Conservation (phyloP, 1,140 invertebrate species). For the Drosophila sp. region DNA sequence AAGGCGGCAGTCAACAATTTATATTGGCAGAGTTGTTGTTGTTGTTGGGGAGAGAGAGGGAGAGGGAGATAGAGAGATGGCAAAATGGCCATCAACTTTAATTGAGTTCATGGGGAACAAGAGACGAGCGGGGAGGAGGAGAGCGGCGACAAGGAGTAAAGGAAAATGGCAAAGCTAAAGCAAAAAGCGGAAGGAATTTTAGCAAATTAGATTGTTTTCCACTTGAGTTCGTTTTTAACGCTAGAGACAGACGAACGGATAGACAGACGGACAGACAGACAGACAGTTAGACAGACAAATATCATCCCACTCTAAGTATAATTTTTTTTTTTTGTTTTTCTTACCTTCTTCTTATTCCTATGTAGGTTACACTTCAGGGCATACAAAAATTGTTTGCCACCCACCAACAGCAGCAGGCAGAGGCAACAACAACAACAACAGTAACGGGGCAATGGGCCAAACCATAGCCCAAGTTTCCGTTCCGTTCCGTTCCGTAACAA, state of each 20-base stretch:
- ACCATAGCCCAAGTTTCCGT: slow-evolving; percentile 47
- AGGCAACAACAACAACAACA: slow-evolving; percentile 17
- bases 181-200: slow-evolving; percentile 74
- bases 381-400: slow-evolving; percentile 39
- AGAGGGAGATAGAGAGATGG: slow-evolving; percentile 24
- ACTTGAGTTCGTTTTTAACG: slow-evolving; percentile 82
- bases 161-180: slow-evolving; percentile 14
- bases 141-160: not conserved
- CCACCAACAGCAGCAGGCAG: slow-evolving; percentile 26
- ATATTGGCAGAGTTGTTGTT: slow-evolving; percentile 44
- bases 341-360: slow-evolving; percentile 10
- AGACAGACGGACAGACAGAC: slow-evolving; percentile 12
- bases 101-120: slow-evolving; percentile 75
- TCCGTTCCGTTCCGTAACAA: slow-evolving; percentile 46
- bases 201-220: slow-evolving; percentile 83
- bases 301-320: slow-evolving; percentile 10
- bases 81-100: slow-evolving; percentile 79
- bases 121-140: not conserved
- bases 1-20: slow-evolving; percentile 36
- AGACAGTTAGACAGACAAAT: slow-evolving; percentile 16
- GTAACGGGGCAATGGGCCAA: slow-evolving; percentile 37
- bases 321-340: not conserved
- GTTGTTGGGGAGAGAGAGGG: slow-evolving; percentile 57
- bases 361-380: slow-evolving; percentile 29
- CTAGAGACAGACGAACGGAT: slow-evolving; percentile 43